Percentiles rank a stretch among this genome's conserved stretches.
Conservation (phyloP, 1,140 invertebrate genomes). For the Calosoma granatense region DNA sequence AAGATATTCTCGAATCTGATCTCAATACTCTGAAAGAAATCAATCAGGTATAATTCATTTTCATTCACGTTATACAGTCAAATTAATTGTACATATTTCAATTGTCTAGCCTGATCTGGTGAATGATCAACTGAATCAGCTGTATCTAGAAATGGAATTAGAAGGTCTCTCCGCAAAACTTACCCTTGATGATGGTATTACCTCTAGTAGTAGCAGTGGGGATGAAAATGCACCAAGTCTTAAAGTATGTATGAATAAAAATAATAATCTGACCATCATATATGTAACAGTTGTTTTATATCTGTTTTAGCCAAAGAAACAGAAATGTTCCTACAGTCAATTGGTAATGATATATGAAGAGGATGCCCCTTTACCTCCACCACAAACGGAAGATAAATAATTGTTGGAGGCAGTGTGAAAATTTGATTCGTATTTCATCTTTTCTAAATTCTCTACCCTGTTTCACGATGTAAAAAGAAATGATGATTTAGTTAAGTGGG, state of each 20-base stretch:
- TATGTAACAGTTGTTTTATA: constrained; percentile 11
- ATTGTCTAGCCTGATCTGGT: constrained; percentile 56
- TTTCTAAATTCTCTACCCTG: too few species aligned
- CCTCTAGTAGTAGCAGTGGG: constrained; percentile 47
- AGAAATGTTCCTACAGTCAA: constrained; percentile 40
- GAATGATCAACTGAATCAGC: constrained; percentile 59
- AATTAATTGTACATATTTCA: too few species aligned
- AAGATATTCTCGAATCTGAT: constrained; percentile 54
- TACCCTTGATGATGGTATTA: constrained; percentile 50
- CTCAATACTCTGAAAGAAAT: constrained; percentile 45
- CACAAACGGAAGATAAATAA: constrained; percentile 17
- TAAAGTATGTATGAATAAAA: constrained; percentile 21
- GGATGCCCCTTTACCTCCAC: constrained; percentile 44
- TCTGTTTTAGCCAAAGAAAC: constrained; percentile 27
- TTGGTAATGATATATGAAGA: constrained; percentile 49
- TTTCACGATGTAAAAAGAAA: too few species aligned
- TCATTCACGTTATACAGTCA: too few species aligned
- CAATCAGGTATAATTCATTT: constrained; percentile 40
- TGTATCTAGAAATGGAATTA: constrained; percentile 60
- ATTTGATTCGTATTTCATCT: too few species aligned
- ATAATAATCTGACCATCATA: constrained; percentile 5
- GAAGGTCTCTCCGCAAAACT: constrained; percentile 46
- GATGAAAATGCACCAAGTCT: constrained; percentile 32
- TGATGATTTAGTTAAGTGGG: too few species aligned
- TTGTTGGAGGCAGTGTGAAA: neutral